Base-by-base conservation (phyloP, 2,888 invertebrate genomes). In the Lobophora halterata region DNA sequence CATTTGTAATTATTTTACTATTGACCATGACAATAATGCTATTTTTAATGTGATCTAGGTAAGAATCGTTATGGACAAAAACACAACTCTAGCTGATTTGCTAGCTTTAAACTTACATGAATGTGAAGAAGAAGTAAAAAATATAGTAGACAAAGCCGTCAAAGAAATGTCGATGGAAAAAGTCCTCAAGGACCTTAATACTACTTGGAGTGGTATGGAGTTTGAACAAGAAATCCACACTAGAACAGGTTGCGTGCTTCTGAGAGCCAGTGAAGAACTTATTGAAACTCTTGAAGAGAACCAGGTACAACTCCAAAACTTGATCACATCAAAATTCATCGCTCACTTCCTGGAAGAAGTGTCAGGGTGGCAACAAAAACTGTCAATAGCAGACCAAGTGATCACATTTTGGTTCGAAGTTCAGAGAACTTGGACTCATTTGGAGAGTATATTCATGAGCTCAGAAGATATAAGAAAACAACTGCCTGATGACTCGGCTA, bases 101-200 rank as follows among this genome's bases (percentile, higher is more conserved):
- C 86, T 98, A 48, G 95, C 95, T 3, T 81, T 98, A 27, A 97
- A 97, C 79, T 89, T 98, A 5, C 98, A 98, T 75, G 96, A 97
- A 77, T 98, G 96, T 76, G 98, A 98, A 77, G 98, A 98, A 73
- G 98, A 98, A 77, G 98, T 97, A 0, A 96, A 97, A 67, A 97
- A 96, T 73, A 98, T 98, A 60, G 98, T 98, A 4, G 98, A 98
- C 75, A 98, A 98, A 85, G 97, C 98, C 0, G 97, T 97, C 0
- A 98, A 98, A 81, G 98, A 98, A 88, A 97, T 97, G 96, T 96
- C 97, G 1, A 98, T 98, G 97, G 98, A 98, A 78, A 98, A 97
- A 74, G 93, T 95, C 35, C 88, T 98, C 29, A 91, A 95, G 52
- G 98, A 98, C 64, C 80, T 98, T 39, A 93, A 97, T 64, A 90